A percentile compares a stretch with the other conserved stretches of the same genome.
Conservation (phyloP, 23 tunicate species). For the Trididemnum clinides region DNA sequence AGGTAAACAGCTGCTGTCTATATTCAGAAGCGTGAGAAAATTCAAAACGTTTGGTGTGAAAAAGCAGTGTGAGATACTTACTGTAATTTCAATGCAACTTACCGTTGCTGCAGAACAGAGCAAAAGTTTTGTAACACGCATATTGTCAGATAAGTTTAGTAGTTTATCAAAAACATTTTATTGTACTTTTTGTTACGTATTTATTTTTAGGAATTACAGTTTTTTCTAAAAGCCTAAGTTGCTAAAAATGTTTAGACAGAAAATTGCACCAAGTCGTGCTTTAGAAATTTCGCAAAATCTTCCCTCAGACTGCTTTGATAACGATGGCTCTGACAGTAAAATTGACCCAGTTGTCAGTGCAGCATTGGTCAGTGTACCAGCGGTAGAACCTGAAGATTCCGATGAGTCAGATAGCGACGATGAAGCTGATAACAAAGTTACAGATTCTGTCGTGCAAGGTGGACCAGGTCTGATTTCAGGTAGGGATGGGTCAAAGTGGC, state of each 20-base stretch:
- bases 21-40: neutral
- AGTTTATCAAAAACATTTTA: neutral
- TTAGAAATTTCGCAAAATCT: constrained; percentile 5
- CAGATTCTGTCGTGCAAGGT: constrained; percentile 2
- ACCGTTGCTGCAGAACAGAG: neutral
- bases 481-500: constrained; percentile 18
- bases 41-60: too few relatives aligned
- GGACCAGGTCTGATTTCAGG: constrained; percentile 31
- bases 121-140: neutral
- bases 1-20: neutral
- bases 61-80: too few relatives aligned
- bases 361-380: constrained; percentile 8
- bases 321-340: constrained; percentile 8
- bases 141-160: neutral
- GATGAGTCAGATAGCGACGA: constrained; percentile 8
- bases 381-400: neutral
- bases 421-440: constrained; percentile 15
- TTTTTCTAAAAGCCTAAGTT: neutral
- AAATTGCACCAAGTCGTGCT: constrained; percentile 2
- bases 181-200: neutral
- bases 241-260: constrained; percentile 22
- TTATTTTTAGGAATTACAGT: constrained; percentile 1
- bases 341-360: constrained; percentile 18
- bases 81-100: neutral
- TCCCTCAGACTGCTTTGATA: constrained; percentile 21